These are phyloP conservation scores for Onychostruthus taczanowskii DNA, from an alignment of 2,113 vertebrate genomes.

Conservation along the genomic window DNA sequence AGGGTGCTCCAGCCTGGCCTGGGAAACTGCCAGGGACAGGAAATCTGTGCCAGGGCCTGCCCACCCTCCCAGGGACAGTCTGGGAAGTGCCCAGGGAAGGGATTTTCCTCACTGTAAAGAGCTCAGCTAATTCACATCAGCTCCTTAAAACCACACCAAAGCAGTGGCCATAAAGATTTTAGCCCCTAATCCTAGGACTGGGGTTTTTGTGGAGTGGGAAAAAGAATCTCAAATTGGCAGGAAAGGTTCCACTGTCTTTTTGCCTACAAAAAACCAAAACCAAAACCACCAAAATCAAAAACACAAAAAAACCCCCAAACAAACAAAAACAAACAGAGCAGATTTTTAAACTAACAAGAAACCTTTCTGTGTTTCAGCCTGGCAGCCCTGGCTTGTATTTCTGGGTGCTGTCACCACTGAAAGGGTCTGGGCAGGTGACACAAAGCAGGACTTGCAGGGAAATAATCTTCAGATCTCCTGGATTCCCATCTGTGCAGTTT, in stretches of 20 bases:
- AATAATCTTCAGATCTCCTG: neutral
- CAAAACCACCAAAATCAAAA: no score
- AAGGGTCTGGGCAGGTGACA: neutral
- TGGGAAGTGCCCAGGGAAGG: neutral
- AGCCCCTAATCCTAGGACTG: neutral
- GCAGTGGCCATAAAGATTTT: neutral
- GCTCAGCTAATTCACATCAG: neutral
- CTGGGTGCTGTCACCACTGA: neutral
- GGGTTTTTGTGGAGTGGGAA: neutral
- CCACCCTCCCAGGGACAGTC: neutral
- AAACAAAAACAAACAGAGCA: neutral
- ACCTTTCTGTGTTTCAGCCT: neutral
- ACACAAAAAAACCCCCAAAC: no score
- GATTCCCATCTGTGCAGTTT: neutral
- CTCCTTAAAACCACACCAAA: neutral
- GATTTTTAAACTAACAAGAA: neutral
- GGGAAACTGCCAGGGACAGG: neutral
- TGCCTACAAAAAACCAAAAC: neutral
- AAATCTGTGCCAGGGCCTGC: neutral
- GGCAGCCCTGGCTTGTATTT: neutral
- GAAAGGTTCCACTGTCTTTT: neutral
- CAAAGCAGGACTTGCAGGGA: neutral
- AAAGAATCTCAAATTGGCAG: neutral
- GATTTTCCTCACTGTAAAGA: neutral
- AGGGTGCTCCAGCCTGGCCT: neutral